Base-by-base conservation (phyloP, 2,113 vertebrate species). In the Ceuthmochares aereus region DNA sequence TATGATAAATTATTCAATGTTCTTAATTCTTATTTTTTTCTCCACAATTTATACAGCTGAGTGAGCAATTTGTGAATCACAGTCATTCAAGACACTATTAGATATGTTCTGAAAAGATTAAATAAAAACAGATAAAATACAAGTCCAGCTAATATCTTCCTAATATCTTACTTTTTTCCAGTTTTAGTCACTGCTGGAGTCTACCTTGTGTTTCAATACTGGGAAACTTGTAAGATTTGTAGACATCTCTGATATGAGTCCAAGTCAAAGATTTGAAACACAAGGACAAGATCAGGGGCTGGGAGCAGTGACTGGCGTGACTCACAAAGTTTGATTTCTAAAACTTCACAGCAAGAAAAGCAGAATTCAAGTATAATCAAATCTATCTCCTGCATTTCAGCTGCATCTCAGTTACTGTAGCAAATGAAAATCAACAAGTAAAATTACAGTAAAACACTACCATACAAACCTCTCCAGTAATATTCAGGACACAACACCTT, bases 21-120 rank as follows among this genome's bases (percentile, higher is more conserved):
- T 92, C 68, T 84, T 93, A 93, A 95, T 96, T 93, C 82, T 83
- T 95, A 90, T 45, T 96, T 88, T 93, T 97, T 97, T 89, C 60
- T 87, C 37, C n/a, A 77, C 29, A 74, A 86, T 90, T 94, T 93
- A 77, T 81, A 80, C 72, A 90, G 37, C 34, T 81, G 82, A 82
- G 87, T 43, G 69, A 94, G 81, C 37, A 80, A 90, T 90, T 80
- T 95, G 40, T 74, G 82, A 94, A 85, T n/a, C 7, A 76, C 20
- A 76, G n/a, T 83, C 34, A 52, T 47, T 92, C 63, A 77, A 47
- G 23, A 83, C 34, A 11, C 52, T 88, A 60, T 11, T 69, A 87
- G 47, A 10, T 92, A 79, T 22, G 9, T 23, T 64, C 43, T 84
- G 43, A 76, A 91, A 93, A 73, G 14, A 21, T 60, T 40, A 9